These are phyloP conservation scores for Anser brachyrhynchus DNA, from an alignment of 2,113 vertebrate species.

Conservation along the genomic window DNA sequence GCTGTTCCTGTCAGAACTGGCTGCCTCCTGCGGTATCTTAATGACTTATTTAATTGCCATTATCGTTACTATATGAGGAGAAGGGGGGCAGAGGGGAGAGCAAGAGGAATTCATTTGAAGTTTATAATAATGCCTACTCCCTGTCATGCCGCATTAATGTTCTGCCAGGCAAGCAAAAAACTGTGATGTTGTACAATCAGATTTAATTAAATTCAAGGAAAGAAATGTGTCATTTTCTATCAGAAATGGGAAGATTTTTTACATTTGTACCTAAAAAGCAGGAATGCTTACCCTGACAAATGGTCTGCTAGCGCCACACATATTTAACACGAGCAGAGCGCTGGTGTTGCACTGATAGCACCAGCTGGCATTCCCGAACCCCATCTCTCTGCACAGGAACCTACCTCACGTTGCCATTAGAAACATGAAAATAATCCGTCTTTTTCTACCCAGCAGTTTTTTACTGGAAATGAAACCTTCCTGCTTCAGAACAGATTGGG, in stretches of 20 bases:
- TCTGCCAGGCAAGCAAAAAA: background rate
- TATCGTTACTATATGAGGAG: background rate
- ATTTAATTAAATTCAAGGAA: background rate
- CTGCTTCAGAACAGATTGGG: background rate
- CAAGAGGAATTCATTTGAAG: background rate
- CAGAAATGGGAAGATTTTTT: background rate
- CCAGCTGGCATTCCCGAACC: background rate
- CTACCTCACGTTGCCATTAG: background rate
- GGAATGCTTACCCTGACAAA: background rate
- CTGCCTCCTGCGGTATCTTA: background rate
- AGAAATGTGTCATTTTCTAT: background rate
- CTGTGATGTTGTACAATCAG: background rate
- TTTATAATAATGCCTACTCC: accelerated
- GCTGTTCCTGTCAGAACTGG: background rate
- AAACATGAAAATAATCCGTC: background rate
- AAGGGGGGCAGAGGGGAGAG: background rate
- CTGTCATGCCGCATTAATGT: background rate
- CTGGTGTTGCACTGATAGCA: accelerated
- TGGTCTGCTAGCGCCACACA: background rate
- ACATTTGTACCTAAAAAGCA: background rate
- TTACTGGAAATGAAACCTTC: background rate
- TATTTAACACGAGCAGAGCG: background rate
- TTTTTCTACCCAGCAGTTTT: background rate
- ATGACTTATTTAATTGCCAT: background rate
- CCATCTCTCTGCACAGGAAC: background rate